Conservation (phyloP, 2,797 vertebrate species). For the Lithobates sylvaticus region DNA sequence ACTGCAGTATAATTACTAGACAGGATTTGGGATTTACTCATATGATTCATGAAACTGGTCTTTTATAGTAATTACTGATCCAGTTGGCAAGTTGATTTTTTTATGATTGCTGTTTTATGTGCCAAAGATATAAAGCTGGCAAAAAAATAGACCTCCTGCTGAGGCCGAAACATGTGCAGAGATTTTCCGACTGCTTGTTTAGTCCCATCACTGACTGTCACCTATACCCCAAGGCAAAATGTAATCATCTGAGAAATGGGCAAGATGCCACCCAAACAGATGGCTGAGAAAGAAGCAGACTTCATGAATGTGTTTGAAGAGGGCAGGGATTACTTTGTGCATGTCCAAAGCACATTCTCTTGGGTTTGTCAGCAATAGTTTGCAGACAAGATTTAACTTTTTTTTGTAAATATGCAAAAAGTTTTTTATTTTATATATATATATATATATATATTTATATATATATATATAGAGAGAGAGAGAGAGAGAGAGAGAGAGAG, state of each 20-base stretch:
- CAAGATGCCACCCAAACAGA: slow-evolving; percentile 50
- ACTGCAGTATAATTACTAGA: slow-evolving; percentile 15
- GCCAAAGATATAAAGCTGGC: slow-evolving; percentile 39
- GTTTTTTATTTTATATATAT: too few species aligned
- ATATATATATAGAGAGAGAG: too few species aligned
- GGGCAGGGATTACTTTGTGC: slow-evolving; percentile 36
- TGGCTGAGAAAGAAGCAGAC: slow-evolving; percentile 41
- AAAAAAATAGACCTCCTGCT: slow-evolving; percentile 37
- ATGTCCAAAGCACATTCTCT: slow-evolving; percentile 17
- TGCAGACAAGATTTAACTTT: slow-evolving; percentile 10
- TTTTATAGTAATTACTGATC: slow-evolving; percentile 50
- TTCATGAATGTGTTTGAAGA: slow-evolving; percentile 46
- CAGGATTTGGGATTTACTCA: slow-evolving; percentile 26
- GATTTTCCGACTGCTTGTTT: slow-evolving; percentile 24
- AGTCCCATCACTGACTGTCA: slow-evolving; percentile 53
- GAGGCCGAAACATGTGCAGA: slow-evolving; percentile 53
- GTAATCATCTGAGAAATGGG: slow-evolving; percentile 45
- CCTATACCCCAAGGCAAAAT: slow-evolving; percentile 55
- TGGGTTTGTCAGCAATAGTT: slow-evolving; percentile 21
- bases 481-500: too few species aligned
- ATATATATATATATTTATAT: too few species aligned
- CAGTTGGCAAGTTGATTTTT: slow-evolving; percentile 34
- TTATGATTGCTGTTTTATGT: slow-evolving; percentile 48
- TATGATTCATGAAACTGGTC: slow-evolving; percentile 37
- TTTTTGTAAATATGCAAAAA: neutral